Evolutionary conservation across 2,113 vertebrate species (phyloP).

Genomic region (Ailurus styani): DNA sequence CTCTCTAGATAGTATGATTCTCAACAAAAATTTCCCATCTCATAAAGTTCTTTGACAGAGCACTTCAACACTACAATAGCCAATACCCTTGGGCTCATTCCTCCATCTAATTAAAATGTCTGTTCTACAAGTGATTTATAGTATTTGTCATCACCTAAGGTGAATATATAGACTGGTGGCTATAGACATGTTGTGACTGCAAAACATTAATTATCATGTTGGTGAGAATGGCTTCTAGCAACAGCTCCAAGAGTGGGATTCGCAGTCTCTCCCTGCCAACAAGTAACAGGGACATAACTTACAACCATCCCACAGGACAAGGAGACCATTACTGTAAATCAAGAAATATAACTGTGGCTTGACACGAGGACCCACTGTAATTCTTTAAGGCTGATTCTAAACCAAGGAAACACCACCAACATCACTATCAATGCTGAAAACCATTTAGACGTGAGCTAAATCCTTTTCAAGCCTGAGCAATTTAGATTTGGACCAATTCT

Average conservation of each 20-base stretch:
- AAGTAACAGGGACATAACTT: constrained; percentile 26
- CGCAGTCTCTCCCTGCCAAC: neutral
- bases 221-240: constrained; percentile 48
- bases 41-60: constrained; percentile 13
- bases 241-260: constrained; percentile 19
- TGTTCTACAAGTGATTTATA: constrained; percentile 55
- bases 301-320: neutral
- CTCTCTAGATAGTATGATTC: neutral
- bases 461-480: constrained; percentile 19
- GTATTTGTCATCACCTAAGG: constrained; percentile 52
- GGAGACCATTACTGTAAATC: constrained; percentile 18
- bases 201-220: constrained; percentile 54
- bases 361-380: neutral
- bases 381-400: constrained; percentile 24
- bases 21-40: constrained; percentile 40
- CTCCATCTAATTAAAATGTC: constrained; percentile 66
- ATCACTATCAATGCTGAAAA: neutral
- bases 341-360: constrained; percentile 8
- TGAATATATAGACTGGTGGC: constrained; percentile 48
- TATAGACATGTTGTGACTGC: constrained; percentile 9
- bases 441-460: neutral
- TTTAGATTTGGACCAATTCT: constrained; percentile 34
- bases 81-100: constrained; percentile 46
- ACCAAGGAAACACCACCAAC: constrained; percentile 1
- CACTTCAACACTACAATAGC: constrained; percentile 16